Evolutionary conservation across 2,888 invertebrate genomes (phyloP).

Genomic region (Stratiomys singularior): DNA sequence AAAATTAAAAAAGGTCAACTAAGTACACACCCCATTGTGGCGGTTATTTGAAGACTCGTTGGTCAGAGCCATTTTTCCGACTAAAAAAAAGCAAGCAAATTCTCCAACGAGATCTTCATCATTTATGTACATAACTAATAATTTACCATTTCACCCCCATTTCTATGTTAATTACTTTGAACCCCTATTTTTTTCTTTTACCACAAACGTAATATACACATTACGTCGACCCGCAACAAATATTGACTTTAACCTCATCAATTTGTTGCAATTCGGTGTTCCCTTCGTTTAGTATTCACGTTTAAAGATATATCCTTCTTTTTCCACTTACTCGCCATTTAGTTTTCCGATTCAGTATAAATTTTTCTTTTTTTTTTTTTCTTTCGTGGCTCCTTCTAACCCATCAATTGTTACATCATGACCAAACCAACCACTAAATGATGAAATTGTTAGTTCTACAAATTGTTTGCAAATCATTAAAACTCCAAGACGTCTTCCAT

Average conservation of each 20-base stretch:
- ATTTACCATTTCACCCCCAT: not conserved
- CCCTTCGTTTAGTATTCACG: not conserved
- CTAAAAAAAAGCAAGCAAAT: too few relatives aligned
- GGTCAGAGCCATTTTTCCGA: too few relatives aligned
- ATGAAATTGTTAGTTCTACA: not conserved
- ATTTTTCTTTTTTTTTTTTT: too few relatives aligned
- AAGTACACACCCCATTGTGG: too few relatives aligned
- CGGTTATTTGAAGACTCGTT: too few relatives aligned
- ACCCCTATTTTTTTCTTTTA: too few relatives aligned
- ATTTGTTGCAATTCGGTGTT: slow-evolving; percentile 43
- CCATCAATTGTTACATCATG: too few relatives aligned
- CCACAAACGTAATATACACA: not conserved
- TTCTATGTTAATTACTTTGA: slow-evolving; percentile 9
- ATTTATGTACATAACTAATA: slow-evolving; percentile 15
- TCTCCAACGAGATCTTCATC: slow-evolving; percentile 30
- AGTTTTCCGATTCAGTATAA: not conserved
- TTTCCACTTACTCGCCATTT: not conserved
- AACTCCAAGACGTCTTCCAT: slow-evolving; percentile 38
- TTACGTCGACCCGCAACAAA: not conserved
- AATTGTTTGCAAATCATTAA: slow-evolving; percentile 51
- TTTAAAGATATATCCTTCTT: too few relatives aligned
- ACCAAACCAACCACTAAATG: not conserved
- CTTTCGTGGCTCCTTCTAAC: too few relatives aligned
- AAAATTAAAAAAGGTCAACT: too few relatives aligned
- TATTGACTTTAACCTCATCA: slow-evolving; percentile 40